Percentiles rank a stretch among this genome's conserved stretches.
Evolutionary conservation across 2,888 invertebrate genomes (phyloP).

Genomic region (Stegana nigrithorax): DNA sequence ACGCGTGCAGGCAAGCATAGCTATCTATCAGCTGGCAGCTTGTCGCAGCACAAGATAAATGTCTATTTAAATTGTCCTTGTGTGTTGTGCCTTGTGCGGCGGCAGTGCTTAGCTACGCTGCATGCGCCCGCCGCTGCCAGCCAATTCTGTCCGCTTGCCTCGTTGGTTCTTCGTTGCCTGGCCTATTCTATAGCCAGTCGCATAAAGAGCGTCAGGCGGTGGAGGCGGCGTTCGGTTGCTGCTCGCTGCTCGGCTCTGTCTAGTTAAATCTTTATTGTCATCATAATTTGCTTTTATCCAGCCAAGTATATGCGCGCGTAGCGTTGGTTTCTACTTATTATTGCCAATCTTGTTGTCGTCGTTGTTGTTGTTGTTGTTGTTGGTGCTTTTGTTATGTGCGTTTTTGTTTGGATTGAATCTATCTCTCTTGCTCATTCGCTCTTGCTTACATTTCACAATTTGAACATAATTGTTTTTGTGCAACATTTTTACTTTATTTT

Average conservation of each 20-base stretch:
- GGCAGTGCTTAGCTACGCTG: slow-evolving; percentile 29
- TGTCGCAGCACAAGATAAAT: slow-evolving; percentile 54
- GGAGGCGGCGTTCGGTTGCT: slow-evolving; percentile 47
- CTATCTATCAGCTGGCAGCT: slow-evolving; percentile 33
- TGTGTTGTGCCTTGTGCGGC: slow-evolving; percentile 40
- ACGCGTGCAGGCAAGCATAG: neutral
- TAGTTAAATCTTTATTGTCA: slow-evolving; percentile 62
- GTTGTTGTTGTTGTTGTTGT: slow-evolving; percentile 18
- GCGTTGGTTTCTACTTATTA: slow-evolving; percentile 35
- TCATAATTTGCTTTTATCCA: slow-evolving; percentile 61
- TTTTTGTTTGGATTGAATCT: slow-evolving; percentile 11
- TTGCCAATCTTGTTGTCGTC: too few relatives aligned
- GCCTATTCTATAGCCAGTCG: neutral
- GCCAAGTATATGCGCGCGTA: slow-evolving; percentile 1
- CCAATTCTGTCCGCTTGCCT: neutral
- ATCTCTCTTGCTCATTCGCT: slow-evolving; percentile 29
- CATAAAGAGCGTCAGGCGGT: slow-evolving; percentile 41
- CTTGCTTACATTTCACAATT: too few relatives aligned
- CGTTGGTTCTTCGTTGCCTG: neutral
- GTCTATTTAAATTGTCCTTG: slow-evolving; percentile 60
- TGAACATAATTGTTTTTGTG: slow-evolving; percentile 60
- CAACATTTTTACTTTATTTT: slow-evolving; percentile 42
- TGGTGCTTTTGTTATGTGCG: neutral
- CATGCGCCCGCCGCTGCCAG: neutral
- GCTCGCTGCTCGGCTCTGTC: slow-evolving; percentile 40